Conservation (phyloP, 2,888 invertebrate genomes). For the Ptilodon capucinus region DNA sequence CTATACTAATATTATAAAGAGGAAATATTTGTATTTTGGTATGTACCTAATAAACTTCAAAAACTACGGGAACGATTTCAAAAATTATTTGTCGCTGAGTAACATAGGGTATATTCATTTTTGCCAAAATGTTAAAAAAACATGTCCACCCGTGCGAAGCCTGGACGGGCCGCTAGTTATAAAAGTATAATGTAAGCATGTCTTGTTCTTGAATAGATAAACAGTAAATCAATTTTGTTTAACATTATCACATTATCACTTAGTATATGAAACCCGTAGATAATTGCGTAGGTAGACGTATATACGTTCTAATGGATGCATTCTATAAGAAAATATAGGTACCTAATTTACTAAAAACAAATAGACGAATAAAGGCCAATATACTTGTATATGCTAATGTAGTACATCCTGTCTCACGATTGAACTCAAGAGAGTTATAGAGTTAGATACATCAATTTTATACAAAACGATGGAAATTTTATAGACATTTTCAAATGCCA, state of each 20-base stretch:
- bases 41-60: too few species aligned
- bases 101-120: too few species aligned
- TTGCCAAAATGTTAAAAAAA: too few species aligned
- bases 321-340: neutral
- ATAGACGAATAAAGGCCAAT: constrained; percentile 8
- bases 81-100: too few species aligned
- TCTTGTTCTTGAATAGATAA: neutral
- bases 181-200: neutral
- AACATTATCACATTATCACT: neutral
- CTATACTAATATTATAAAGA: too few species aligned
- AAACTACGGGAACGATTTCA: too few species aligned
- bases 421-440: neutral
- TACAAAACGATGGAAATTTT: neutral
- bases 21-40: too few species aligned
- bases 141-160: too few species aligned
- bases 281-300: neutral
- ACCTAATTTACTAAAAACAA: constrained; percentile 8
- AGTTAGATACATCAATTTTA: neutral
- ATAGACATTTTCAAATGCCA: neutral
- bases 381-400: constrained; percentile 9
- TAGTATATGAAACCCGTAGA: neutral
- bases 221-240: neutral
- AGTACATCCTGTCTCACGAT: constrained; percentile 10
- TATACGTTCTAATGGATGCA: neutral
- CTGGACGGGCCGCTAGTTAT: too few species aligned